A percentile compares a stretch with the other conserved stretches of the same genome.
These are phyloP conservation scores for Coelogynopora nodosa DNA, from an alignment of 2,888 invertebrate species.

Conservation along the genomic window DNA sequence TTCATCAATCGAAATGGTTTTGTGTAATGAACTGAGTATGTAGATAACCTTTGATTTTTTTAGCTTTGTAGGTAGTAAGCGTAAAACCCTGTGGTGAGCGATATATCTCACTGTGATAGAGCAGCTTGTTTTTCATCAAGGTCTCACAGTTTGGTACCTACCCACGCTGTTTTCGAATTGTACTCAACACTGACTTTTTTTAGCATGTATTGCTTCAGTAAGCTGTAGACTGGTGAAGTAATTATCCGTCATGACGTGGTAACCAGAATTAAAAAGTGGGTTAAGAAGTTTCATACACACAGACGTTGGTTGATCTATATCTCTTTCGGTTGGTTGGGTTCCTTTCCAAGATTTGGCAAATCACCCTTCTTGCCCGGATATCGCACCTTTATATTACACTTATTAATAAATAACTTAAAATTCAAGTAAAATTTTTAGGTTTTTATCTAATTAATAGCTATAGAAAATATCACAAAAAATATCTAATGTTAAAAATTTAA, in stretches of 20 bases:
- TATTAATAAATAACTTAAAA: no score
- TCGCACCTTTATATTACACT: no score
- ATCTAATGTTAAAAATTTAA: no score
- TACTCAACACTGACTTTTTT: background rate
- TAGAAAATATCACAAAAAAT: no score
- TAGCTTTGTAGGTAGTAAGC: background rate
- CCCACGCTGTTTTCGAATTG: background rate
- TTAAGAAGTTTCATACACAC: background rate
- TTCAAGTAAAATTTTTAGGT: no score
- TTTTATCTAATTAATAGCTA: no score
- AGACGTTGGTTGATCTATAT: background rate
- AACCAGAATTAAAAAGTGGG: background rate
- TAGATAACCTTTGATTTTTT: background rate
- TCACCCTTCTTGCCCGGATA: no score
- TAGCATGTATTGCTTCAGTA: background rate
- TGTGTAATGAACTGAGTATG: background rate
- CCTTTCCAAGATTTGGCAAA: no score
- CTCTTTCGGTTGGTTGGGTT: background rate
- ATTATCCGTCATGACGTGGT: background rate
- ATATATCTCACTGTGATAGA: background rate
- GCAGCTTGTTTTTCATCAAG: background rate
- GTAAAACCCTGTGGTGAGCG: background rate
- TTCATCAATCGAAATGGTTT: background rate
- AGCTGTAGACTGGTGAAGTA: no score
- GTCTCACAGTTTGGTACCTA: background rate